Evolutionary conservation across 2,797 vertebrate species (phyloP).

Genomic region (Cryptoprocta ferox): DNA sequence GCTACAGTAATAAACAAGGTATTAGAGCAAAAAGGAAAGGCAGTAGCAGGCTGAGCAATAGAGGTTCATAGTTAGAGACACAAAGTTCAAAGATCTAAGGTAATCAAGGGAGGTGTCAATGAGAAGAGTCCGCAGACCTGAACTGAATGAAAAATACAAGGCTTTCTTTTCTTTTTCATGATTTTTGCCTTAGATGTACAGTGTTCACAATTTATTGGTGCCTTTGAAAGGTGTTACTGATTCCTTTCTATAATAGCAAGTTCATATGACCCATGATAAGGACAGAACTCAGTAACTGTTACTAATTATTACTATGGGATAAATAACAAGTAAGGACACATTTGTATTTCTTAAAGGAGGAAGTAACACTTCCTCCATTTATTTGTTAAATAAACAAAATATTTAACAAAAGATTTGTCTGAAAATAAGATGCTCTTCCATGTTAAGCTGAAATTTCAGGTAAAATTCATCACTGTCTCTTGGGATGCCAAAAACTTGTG

Average conservation of each 20-base stretch:
- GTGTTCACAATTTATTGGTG: background rate
- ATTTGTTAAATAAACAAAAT: slow-evolving; percentile 35
- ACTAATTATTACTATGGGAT: background rate
- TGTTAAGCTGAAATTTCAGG: background rate
- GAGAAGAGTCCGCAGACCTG: background rate
- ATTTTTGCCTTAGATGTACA: background rate
- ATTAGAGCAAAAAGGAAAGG: background rate
- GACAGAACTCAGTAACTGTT: background rate
- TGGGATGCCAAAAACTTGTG: background rate
- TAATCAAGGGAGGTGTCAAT: background rate
- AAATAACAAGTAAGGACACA: background rate
- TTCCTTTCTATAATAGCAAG: background rate
- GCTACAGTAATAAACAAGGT: background rate
- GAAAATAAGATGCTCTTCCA: background rate
- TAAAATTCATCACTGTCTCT: background rate
- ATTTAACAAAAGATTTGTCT: background rate
- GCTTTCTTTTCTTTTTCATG: background rate
- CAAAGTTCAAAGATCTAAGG: background rate
- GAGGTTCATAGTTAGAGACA: background rate
- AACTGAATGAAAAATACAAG: background rate
- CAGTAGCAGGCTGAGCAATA: background rate
- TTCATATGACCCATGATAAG: background rate
- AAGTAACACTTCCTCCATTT: background rate
- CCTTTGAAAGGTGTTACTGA: background rate
- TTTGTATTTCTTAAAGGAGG: background rate